Percentiles rank a stretch among this genome's conserved stretches.
Evolutionary conservation across 2,113 vertebrate species (phyloP).

Genomic region (Balaeniceps rex): DNA sequence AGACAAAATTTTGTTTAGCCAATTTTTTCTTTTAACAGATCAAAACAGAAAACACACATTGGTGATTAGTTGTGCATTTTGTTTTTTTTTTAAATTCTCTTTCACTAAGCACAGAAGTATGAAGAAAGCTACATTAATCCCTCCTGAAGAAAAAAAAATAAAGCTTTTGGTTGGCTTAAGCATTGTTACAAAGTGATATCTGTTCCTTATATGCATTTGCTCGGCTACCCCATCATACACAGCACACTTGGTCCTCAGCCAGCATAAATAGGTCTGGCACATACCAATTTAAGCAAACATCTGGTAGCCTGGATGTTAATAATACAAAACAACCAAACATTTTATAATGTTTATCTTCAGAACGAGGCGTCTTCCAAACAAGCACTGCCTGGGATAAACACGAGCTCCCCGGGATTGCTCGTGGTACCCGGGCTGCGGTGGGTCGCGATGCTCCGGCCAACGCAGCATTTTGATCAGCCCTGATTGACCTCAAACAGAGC

Average conservation of each 20-base stretch:
- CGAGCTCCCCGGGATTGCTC: fast-evolving
- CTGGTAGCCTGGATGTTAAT: not conserved
- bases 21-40: not conserved
- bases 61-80: not conserved
- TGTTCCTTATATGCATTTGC: fast-evolving
- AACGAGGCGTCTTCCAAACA: fast-evolving
- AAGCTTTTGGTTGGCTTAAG: not conserved
- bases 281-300: not conserved
- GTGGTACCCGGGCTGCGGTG: fast-evolving
- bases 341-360: not conserved
- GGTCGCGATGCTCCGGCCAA: not conserved
- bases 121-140: not conserved
- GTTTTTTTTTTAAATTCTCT: not conserved
- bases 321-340: not conserved
- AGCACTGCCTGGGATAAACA: not conserved
- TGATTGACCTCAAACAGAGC: fast-evolving
- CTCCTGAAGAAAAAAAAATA: not conserved
- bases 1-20: not conserved
- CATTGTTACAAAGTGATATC: fast-evolving
- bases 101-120: not conserved
- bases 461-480: no score
- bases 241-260: not conserved
- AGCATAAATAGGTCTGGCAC: not conserved
- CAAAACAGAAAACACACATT: not conserved
- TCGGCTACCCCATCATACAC: not conserved